Conservation (phyloP, 2,797 vertebrate species). For the Astyanax mexicanus region DNA sequence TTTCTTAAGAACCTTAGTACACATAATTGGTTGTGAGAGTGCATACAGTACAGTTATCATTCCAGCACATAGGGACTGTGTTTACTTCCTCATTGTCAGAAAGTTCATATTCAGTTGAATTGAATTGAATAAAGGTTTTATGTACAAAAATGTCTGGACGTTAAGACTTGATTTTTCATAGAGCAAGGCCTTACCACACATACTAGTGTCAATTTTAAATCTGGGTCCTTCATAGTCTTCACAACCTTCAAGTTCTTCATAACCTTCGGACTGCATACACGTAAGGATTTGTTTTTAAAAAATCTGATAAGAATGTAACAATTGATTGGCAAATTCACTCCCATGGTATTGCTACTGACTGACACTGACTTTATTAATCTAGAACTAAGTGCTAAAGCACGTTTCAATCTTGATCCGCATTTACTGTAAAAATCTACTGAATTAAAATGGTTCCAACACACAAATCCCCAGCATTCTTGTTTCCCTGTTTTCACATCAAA, state of each 20-base stretch:
- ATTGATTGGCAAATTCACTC: constrained; percentile 60
- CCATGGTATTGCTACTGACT: constrained; percentile 62
- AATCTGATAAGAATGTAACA: constrained; percentile 52
- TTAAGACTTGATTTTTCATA: constrained; percentile 6
- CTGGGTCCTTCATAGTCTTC: background rate
- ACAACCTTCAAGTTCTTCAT: background rate
- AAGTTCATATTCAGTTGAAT: constrained; percentile 37
- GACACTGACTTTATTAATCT: constrained; percentile 33
- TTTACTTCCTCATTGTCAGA: constrained; percentile 35
- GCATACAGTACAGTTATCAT: constrained; percentile 56
- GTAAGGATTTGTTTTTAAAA: constrained; percentile 7
- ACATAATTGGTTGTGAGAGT: constrained; percentile 56
- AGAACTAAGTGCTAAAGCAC: constrained; percentile 38
- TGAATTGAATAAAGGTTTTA: constrained; percentile 52
- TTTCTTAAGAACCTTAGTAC: constrained; percentile 54
- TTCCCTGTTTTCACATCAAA: constrained; percentile 44
- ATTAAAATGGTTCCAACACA: constrained; percentile 52
- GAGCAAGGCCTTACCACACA: constrained; percentile 1
- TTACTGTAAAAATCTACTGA: constrained; percentile 29
- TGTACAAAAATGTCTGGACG: constrained; percentile 42
- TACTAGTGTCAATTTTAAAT: constrained; percentile 1
- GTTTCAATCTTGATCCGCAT: constrained; percentile 6
- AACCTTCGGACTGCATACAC: constrained; percentile 7
- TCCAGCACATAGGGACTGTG: constrained; percentile 49
- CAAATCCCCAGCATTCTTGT: constrained; percentile 27